Conservation (phyloP, 1,140 invertebrate genomes). For the Drosophila oshimai region DNA sequence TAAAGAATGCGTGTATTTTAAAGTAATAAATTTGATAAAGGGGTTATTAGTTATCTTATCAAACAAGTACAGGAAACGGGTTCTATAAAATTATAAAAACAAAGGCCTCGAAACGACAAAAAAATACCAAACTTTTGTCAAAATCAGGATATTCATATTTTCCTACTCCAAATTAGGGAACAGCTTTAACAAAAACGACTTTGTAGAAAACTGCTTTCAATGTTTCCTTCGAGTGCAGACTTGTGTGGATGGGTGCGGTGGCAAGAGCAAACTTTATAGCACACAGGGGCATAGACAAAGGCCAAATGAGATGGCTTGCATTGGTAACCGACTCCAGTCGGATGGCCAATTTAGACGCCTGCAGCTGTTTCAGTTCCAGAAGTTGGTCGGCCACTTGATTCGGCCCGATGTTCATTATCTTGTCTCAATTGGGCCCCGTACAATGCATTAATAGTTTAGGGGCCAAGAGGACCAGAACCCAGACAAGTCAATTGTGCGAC, state of each 20-base stretch:
- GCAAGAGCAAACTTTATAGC: constrained; percentile 46
- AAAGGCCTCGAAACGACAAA: too few relatives aligned
- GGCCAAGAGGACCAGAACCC: constrained; percentile 16
- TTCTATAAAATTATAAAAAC: too few relatives aligned
- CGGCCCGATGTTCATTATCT: constrained; percentile 60
- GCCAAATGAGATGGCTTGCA: constrained; percentile 55
- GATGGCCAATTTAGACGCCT: constrained; percentile 64
- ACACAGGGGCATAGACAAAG: constrained; percentile 60
- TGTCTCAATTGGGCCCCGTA: constrained; percentile 59
- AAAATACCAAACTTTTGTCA: too few relatives aligned
- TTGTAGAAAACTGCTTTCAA: not conserved
- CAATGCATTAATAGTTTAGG: constrained; percentile 62
- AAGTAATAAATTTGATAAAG: too few relatives aligned
- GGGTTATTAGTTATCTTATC: too few relatives aligned
- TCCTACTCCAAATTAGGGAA: too few relatives aligned
- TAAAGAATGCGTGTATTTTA: too few relatives aligned
- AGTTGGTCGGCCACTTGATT: constrained; percentile 42
- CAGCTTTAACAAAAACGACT: too few relatives aligned
- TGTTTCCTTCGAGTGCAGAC: constrained; percentile 1
- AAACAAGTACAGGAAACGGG: too few relatives aligned
- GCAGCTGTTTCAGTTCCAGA: constrained; percentile 71
- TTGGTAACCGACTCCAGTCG: constrained; percentile 36
- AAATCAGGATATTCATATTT: too few relatives aligned
- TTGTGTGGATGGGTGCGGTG: constrained; percentile 3
- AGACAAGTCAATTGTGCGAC: constrained; percentile 53